phyloP scores from a whole-genome alignment of 2,113 vertebrate genomes.

The Macroglossus sobrinus region DNA sequence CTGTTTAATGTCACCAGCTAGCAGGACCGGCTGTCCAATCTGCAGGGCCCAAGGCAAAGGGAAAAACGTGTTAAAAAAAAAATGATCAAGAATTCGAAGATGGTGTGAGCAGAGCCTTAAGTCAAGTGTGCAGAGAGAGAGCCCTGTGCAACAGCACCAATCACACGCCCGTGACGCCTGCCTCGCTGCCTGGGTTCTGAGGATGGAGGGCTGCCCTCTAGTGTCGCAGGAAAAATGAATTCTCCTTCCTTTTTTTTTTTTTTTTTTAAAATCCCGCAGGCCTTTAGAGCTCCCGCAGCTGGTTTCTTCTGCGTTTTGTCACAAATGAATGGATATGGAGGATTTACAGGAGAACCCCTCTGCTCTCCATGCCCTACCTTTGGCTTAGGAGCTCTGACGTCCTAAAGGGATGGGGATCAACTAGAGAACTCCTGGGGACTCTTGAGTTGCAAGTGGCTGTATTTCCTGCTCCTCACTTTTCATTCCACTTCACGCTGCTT shows the following conservation, averaged over 20 bases:
- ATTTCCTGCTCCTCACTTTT: neutral
- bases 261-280: accelerated
- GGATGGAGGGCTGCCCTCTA: slow-evolving; percentile 68
- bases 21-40: neutral
- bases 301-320: neutral
- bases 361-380: neutral
- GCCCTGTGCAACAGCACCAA: neutral
- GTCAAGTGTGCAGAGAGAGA: neutral
- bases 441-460: neutral
- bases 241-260: neutral
- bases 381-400: neutral
- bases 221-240: neutral
- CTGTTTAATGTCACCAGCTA: neutral
- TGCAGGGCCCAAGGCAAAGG: neutral
- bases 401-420: neutral
- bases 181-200: neutral
- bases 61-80: neutral
- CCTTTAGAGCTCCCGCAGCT: neutral
- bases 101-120: neutral
- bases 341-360: neutral
- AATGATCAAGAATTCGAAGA: neutral
- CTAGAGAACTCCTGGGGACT: neutral
- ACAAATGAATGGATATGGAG: neutral
- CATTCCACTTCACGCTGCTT: neutral
- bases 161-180: accelerated